These are phyloP conservation scores for Microcebus ravelobensis DNA, from an alignment of 2,113 vertebrate genomes.

Conservation along the genomic window DNA sequence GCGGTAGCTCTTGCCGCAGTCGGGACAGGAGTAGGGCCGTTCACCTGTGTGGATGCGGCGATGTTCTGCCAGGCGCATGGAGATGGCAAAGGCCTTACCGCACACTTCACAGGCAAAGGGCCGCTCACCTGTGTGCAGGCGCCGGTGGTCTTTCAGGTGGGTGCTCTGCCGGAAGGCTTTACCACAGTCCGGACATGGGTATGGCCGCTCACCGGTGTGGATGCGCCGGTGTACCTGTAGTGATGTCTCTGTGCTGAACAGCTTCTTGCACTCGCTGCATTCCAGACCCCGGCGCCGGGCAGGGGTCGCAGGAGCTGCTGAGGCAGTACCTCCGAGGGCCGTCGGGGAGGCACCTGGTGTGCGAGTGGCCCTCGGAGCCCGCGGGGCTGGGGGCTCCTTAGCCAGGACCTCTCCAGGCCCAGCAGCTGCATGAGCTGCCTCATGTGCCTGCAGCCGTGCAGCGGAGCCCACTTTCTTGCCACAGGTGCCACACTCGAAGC, in stretches of 20 bases:
- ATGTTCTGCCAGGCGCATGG: conserved; percentile 93
- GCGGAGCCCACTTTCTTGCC: conserved; percentile 93
- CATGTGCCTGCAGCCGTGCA: conserved; percentile 88
- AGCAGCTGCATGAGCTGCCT: conserved; percentile 80
- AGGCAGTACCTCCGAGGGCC: background rate
- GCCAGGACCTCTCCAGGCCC: conserved; percentile 86
- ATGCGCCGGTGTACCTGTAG: conserved; percentile 93
- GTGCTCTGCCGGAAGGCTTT: conserved; percentile 94
- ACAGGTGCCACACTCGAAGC: conserved; percentile 92
- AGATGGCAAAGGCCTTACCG: conserved; percentile 92
- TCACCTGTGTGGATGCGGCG: conserved; percentile 91
- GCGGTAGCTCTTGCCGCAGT: conserved; percentile 92
- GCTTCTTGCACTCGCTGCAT: conserved; percentile 91
- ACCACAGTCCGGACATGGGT: conserved; percentile 86
- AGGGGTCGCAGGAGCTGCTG: conserved; percentile 77
- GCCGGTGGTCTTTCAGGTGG: conserved; percentile 93
- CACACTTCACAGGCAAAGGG: conserved; percentile 92
- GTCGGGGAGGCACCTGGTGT: conserved; percentile 79
- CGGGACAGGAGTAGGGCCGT: conserved; percentile 88
- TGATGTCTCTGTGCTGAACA: conserved; percentile 92
- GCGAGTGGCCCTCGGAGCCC: conserved; percentile 40
- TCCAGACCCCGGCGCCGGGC: conserved; percentile 84
- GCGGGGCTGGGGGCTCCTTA: conserved; percentile 85
- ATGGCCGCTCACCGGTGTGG: conserved; percentile 93
- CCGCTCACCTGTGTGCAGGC: conserved; percentile 91